These are phyloP conservation scores for Scalopus aquaticus DNA, from an alignment of 2,113 vertebrate species.

Conservation along the genomic window DNA sequence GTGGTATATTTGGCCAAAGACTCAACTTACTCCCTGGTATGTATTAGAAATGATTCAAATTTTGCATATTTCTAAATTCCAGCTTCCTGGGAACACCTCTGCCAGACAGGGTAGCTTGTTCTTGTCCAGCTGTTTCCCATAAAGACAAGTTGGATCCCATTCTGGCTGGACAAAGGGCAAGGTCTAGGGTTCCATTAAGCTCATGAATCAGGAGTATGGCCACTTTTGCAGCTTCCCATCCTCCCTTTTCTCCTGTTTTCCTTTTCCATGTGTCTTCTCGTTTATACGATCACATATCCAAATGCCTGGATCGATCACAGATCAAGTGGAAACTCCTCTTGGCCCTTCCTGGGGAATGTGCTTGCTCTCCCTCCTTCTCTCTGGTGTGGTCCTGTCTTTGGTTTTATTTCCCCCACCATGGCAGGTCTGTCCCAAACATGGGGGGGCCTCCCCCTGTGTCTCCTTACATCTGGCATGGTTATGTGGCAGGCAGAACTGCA, in stretches of 20 bases:
- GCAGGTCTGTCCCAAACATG: slow-evolving; percentile 4
- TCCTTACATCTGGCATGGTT: slow-evolving; percentile 82
- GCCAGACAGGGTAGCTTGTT: background rate
- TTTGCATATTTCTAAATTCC: background rate
- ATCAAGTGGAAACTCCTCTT: slow-evolving; percentile 60
- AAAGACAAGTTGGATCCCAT: background rate
- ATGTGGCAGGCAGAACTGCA: slow-evolving; percentile 81
- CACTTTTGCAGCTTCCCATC: slow-evolving; percentile 24
- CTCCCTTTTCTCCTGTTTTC: background rate
- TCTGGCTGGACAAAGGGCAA: background rate
- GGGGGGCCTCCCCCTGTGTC: slow-evolving; percentile 72
- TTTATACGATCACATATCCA: slow-evolving; percentile 43
- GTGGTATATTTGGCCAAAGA: background rate
- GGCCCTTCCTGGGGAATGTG: slow-evolving; percentile 75
- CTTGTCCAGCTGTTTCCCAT: background rate
- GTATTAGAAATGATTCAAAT: background rate
- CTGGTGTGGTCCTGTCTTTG: slow-evolving; percentile 79
- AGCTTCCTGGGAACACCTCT: background rate
- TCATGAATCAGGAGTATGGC: slow-evolving; percentile 31
- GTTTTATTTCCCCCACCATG: slow-evolving; percentile 54
- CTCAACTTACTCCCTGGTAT: background rate
- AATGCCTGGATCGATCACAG: slow-evolving; percentile 47
- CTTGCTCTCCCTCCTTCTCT: slow-evolving; percentile 69
- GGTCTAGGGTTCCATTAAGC: background rate
- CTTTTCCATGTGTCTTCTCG: slow-evolving; percentile 59